Evolutionary conservation across 1,140 invertebrate species (phyloP), one percentile per base, ranked within the genome.

Genomic region (Heliconius nattereri): DNA sequence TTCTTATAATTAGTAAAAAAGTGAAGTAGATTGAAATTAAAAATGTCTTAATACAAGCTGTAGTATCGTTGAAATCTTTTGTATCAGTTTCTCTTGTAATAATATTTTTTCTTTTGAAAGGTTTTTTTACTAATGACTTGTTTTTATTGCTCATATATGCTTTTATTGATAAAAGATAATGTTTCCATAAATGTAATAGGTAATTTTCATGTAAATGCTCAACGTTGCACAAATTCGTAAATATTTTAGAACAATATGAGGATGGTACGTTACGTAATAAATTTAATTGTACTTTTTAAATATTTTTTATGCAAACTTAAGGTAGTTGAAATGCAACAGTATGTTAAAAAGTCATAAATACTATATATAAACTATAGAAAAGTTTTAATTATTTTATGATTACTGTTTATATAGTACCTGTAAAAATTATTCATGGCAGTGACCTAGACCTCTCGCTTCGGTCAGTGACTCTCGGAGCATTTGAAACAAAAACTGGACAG

Each of bases 1-100:
- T 79, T 76, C 78, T 26, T 52, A 71, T 73, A 74, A 71, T 75
- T 75, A 72, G 16, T 72, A 75, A 79, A 76, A 79, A 79, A 76
- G 19, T 75, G 60, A 71, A 78, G 66, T n/a, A 70, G 11, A 45
- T 70, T 76, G 20, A 49, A 71, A 32, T 71, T 29, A 71, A 66
- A 66, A 66, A 70, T 76, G 75, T 76, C 37, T 26, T 45, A 76
- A 70, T 32, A 40, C 52, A 37, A 66, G 26, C 60, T 66, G 60
- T 11, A 2, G 60, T 66, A 29, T 66, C 60, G 60, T 66, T 66
- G 60, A 66, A 66, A 66, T 66, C 60, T 66, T 66, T 66, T 66
- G 60, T 66, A 66, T 66, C 23, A 66, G 23, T 66, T 66, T 13
- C 60, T 66, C 60, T 66, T 29, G 11, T 26, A 16, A 16, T 29